These are phyloP conservation scores for Hydractinia symbiolongicarpus DNA, from an alignment of 30 jellyfish, hydroid and myxozoan species.

Conservation along the genomic window DNA sequence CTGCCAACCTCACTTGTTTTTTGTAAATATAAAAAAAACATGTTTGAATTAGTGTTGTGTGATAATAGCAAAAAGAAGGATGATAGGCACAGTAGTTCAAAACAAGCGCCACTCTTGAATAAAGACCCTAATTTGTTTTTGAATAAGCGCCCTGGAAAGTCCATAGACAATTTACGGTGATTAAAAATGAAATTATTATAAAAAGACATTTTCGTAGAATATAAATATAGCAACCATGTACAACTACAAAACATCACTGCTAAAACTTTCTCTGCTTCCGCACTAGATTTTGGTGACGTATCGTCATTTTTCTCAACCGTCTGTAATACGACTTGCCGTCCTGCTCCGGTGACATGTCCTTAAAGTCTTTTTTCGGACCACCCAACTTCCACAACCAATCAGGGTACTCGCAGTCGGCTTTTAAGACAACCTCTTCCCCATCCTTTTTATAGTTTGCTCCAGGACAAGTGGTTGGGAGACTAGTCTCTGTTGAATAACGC, in stretches of 20 bases:
- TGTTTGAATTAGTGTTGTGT: too few relatives aligned
- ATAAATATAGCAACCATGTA: neutral
- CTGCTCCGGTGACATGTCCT: constrained; percentile 47
- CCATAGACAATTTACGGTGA: too few relatives aligned
- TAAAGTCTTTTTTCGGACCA: constrained; percentile 36
- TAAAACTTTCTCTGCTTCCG: constrained; percentile 59
- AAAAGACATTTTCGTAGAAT: too few relatives aligned
- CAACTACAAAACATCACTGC: neutral
- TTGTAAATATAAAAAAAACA: too few relatives aligned
- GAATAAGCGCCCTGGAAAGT: too few relatives aligned
- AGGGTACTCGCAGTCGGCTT: constrained; percentile 75
- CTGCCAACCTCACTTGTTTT: too few relatives aligned
- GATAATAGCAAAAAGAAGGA: too few relatives aligned
- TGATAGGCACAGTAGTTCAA: too few relatives aligned
- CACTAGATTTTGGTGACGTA: constrained; percentile 54
- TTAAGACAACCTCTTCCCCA: constrained; percentile 60
- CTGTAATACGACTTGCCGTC: constrained; percentile 57
- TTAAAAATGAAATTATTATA: too few relatives aligned
- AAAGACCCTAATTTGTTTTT: too few relatives aligned
- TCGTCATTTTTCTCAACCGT: constrained; percentile 45
- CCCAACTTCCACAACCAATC: constrained; percentile 78
- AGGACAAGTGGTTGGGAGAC: constrained; percentile 35
- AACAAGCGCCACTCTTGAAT: too few relatives aligned
- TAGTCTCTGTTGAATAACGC: neutral
- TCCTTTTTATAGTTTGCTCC: constrained; percentile 70